Base-by-base conservation (phyloP, 2,888 invertebrate species). In the Lepidocyrtoides sp. region DNA sequence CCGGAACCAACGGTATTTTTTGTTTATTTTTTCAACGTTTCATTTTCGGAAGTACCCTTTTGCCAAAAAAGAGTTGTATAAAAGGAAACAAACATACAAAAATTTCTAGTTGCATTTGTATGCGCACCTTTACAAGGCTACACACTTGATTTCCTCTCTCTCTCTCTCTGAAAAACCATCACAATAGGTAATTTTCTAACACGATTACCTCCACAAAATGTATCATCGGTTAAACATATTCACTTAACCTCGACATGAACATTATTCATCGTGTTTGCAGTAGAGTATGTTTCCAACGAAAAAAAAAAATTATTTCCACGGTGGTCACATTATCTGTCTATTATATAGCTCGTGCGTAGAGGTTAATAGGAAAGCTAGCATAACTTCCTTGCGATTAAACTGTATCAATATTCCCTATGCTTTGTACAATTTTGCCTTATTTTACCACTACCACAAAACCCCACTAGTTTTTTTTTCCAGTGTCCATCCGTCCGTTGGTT, bases 371-470 rank as follows among this genome's bases (percentile, higher is more conserved):
- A 23, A 66, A 36, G 44, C 44, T n/a, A n/a, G n/a, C 44, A 14
- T 14, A 7, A 20, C 26, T 57, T 82, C 41, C 72, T 60, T 63
- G 60, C 51, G 2, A 60, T 89, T 82, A 72, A 89, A 82, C 89
- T 82, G 57, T 72, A 57, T 82, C 88, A 89, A 89, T 89, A 89
- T 89, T 89, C 82, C 57, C 26, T 7, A 72, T 44, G 20, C 54
- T 41, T 85, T 32, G 48, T 69, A 29, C 60, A 29, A 44, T 75
- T 75, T 63, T 77, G 41, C 48, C 14, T 69, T 69, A n/a, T 66
- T 36, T 54, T 26, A 51, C 26, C 54, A 23, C 23, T 17, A 66
- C 23, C 29, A 51, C 81, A 51, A 89, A 60, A 44, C 20, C 44
- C 54, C 26, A 44, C 36, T 32, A 14, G 3, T 10, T 1, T 10